Evolutionary conservation across 2,113 vertebrate species (phyloP), one percentile per base, ranked within the genome.

Genomic region (Sminthopsis crassicaudata): DNA sequence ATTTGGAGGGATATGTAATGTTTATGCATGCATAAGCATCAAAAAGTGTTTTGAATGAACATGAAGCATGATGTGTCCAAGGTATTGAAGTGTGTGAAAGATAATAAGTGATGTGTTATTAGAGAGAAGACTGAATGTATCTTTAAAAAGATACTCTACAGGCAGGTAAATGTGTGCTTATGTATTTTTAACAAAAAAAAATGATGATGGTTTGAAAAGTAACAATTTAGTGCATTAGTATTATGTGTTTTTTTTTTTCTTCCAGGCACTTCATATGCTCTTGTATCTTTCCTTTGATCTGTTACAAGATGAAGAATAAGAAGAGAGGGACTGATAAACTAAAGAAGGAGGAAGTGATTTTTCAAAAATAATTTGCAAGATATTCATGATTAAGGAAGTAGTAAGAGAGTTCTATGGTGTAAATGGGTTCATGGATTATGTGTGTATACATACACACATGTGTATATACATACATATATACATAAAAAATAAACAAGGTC

Each of bases 221-320:
- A 95, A 52, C 0, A 25, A 7, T 91, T 95, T 95, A 27, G 8
- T 90, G 52, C n/a, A 55, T 67, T 92, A 95, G 0, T 90, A 8
- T 36, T 67, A 36, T 67, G 30, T 67, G n/a, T n/a, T n/a, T 89
- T 91, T n/a, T 42, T 25, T 53, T 51, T 19, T 36, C 26, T 24
- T 42, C 36, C 25, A 57, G 53, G 19, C 92, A 22, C 16, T 90
- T 84, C 30, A 14, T 93, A 92, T 8, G 25, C 46, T 93, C 3
- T 90, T 89, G n/a, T 57, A 8, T 52, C 76, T 97, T 95, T 96
- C 52, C 30, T 95, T 88, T 93, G 10, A 95, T 50, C 53, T 96
- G 0, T 54, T 96, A 94, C 55, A 96, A 92, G 26, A 90, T 46
- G 16, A 90, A 90, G n/a, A 46, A 14, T 6, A 24, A 48, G 8